phyloP scores from a whole-genome alignment of 2,113 vertebrate species.

The Heteronetta atricapilla region DNA sequence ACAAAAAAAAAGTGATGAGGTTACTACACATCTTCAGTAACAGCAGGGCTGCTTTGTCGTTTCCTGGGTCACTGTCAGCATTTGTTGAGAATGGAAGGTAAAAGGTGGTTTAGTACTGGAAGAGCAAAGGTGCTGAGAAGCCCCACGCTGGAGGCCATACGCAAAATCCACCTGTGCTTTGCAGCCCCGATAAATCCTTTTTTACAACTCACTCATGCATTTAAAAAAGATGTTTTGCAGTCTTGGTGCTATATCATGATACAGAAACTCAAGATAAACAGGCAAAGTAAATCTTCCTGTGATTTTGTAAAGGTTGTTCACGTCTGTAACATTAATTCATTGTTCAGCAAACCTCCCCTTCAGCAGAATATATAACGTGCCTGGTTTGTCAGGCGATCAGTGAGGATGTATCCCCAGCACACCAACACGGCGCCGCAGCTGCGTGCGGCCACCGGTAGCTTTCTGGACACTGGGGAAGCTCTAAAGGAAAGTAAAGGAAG shows the following conservation, averaged over 20 bases:
- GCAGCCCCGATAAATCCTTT: not conserved
- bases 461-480: not conserved
- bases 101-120: not conserved
- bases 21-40: not conserved
- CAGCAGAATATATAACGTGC: not conserved
- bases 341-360: not conserved
- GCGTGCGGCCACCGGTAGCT: not conserved
- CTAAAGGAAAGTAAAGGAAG: not conserved
- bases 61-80: not conserved
- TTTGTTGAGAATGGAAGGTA: not conserved
- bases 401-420: not conserved
- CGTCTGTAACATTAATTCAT: not conserved
- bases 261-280: not conserved
- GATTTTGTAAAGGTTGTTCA: not conserved
- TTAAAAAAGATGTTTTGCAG: not conserved
- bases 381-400: not conserved
- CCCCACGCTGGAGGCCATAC: not conserved
- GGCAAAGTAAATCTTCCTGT: not conserved
- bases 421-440: not conserved
- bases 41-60: not conserved
- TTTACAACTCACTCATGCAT: not conserved
- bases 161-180: fast-evolving
- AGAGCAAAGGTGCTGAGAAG: not conserved
- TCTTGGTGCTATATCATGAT: not conserved
- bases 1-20: not conserved